Evolutionary conservation across 2,113 vertebrate species (phyloP), one percentile per base, ranked within the genome.

Genomic region (Toxostoma redivivum): DNA sequence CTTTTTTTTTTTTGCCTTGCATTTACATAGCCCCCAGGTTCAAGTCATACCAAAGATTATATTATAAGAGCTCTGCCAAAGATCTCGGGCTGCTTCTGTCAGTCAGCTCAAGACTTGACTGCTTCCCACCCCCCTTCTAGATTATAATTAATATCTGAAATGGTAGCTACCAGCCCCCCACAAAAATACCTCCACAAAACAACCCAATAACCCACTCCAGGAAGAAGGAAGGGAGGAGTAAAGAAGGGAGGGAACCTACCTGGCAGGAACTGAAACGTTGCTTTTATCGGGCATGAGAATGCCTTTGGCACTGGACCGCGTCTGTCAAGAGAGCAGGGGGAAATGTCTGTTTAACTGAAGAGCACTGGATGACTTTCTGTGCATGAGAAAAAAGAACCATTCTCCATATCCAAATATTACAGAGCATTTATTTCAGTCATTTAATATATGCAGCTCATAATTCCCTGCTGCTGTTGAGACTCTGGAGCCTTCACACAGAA

Each of bases 11-110:
- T 85, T 96, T 56, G 67, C 95, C 70, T 92, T 92, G 89, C 96
- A 98, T 98, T 98, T 97, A 97, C 97, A 97, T 97, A 97, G 96
- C 97, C 97, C 96, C 93, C 95, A 98, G 98, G 97, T 97, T 97
- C 95, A 96, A 97, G 96, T 95, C 97, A 91, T 97, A 98, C 97
- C 97, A 96, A 91, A 97, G 97, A 98, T 97, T 97, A 58, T 94
- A 95, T n/a, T 81, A 35, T 76, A 96, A 97, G 93, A 98, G 83
- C 96, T 92, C 92, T 96, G 95, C 96, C 90, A 94, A 96, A 97
- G 84, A 94, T 96, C 97, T 97, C 89, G 96, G 92, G 88, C 93
- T 93, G 38, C 79, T 97, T 84, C 92, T 96, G 90, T 97, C 96
- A 95, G 86, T 91, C 94, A 97, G 94, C 92, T 92, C 93, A 86